These are phyloP conservation scores for Chaetophractus vellerosus DNA, from an alignment of 2,797 vertebrate species.

Conservation along the genomic window DNA sequence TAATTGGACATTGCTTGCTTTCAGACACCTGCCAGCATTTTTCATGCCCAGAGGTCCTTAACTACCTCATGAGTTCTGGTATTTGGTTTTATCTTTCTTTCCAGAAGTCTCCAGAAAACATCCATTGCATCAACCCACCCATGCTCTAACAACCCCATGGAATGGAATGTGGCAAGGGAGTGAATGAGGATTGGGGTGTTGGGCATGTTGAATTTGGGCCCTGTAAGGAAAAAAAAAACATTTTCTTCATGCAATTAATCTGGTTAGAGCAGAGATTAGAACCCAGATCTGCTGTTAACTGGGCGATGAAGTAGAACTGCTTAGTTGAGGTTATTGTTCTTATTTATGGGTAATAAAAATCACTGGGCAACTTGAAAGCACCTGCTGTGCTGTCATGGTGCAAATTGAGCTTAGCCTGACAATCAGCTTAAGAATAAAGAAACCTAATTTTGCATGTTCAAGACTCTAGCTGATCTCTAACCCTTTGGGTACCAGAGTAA, in stretches of 20 bases:
- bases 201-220: neutral
- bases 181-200: neutral
- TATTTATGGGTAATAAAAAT: neutral
- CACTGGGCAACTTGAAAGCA: neutral
- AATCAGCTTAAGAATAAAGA: slow-evolving; percentile 71
- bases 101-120: neutral
- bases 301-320: neutral
- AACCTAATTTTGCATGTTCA: slow-evolving; percentile 67
- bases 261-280: neutral
- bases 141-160: neutral
- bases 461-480: slow-evolving; percentile 62
- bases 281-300: neutral
- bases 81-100: slow-evolving; percentile 35
- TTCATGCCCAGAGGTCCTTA: neutral
- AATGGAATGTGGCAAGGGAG: neutral
- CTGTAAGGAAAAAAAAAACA: neutral
- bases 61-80: neutral
- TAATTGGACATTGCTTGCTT: slow-evolving; percentile 66
- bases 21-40: slow-evolving; percentile 44
- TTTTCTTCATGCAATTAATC: neutral
- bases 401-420: slow-evolving; percentile 35
- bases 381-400: neutral
- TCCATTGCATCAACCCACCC: neutral
- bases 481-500: slow-evolving; percentile 59
- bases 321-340: neutral